Evolutionary conservation across 2,888 invertebrate genomes (phyloP).

Genomic region (Drosophila ustulata): DNA sequence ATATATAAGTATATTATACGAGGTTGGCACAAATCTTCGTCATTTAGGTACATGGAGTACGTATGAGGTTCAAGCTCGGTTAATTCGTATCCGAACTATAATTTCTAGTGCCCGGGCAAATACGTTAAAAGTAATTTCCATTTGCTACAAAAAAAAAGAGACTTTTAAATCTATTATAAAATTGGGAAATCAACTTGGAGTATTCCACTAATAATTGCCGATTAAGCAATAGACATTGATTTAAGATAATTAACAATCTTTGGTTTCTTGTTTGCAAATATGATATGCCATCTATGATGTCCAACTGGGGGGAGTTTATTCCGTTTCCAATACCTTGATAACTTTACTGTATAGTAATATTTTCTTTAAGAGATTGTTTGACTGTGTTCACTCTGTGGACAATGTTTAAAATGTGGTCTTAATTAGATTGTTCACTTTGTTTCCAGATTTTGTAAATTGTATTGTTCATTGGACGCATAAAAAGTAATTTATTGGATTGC

Average conservation of each 20-base stretch:
- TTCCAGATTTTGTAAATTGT: background rate
- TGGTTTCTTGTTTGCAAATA: constrained; percentile 4
- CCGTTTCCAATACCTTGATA: background rate
- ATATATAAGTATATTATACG: constrained; percentile 13
- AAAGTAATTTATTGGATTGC: background rate
- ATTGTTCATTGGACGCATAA: background rate
- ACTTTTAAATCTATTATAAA: constrained; percentile 6
- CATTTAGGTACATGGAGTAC: constrained; percentile 47
- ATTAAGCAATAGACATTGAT: constrained; percentile 11
- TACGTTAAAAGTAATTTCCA: background rate
- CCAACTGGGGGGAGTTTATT: background rate
- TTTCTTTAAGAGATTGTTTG: background rate
- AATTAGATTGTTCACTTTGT: background rate
- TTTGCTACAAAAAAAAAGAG: constrained; percentile 7
- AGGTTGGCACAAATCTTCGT: constrained; percentile 33
- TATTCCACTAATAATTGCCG: constrained; percentile 9
- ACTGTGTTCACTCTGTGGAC: too few species aligned
- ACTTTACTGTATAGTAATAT: background rate
- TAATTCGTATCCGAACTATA: background rate
- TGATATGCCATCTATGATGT: constrained; percentile 35
- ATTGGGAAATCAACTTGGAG: constrained; percentile 8
- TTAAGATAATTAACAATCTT: constrained; percentile 14
- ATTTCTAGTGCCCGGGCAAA: background rate
- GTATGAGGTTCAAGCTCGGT: constrained; percentile 28
- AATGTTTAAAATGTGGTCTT: too few species aligned